Conservation (phyloP, 2,113 vertebrate species). For the Epinephelus moara region DNA sequence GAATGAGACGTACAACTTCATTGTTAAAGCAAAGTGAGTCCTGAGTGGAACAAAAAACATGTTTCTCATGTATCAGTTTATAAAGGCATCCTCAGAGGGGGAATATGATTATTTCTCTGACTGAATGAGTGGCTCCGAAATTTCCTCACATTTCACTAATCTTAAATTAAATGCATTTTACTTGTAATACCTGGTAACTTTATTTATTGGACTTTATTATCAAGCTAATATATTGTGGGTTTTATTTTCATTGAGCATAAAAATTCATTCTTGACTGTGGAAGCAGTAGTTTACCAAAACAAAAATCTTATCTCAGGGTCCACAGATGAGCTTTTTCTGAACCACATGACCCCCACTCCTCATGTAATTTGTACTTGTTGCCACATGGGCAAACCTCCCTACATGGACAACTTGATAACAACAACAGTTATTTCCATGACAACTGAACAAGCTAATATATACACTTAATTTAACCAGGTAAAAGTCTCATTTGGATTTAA, state of each 20-base stretch:
- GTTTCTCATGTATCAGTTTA: not conserved
- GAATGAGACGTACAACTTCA: constrained; percentile 98
- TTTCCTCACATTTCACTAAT: not conserved
- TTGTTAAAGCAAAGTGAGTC: constrained; percentile 96
- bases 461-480: too few relatives aligned
- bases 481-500: too few relatives aligned
- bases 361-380: not conserved
- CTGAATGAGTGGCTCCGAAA: not conserved
- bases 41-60: constrained; percentile 20
- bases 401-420: not conserved
- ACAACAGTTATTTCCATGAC: not conserved
- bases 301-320: not conserved
- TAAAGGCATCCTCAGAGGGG: not conserved
- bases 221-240: not conserved
- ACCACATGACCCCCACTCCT: not conserved
- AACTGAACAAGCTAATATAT: not conserved
- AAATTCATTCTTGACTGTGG: not conserved
- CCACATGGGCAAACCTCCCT: not conserved
- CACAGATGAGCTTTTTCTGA: not conserved
- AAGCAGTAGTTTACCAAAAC: not conserved
- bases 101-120: not conserved
- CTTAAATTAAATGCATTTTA: not conserved
- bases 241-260: not conserved
- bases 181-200: not conserved
- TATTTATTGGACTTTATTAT: not conserved